Evolutionary conservation across 2,113 vertebrate species (phyloP), one percentile per base, ranked within the genome.

Genomic region (Toxotes jaculatrix): DNA sequence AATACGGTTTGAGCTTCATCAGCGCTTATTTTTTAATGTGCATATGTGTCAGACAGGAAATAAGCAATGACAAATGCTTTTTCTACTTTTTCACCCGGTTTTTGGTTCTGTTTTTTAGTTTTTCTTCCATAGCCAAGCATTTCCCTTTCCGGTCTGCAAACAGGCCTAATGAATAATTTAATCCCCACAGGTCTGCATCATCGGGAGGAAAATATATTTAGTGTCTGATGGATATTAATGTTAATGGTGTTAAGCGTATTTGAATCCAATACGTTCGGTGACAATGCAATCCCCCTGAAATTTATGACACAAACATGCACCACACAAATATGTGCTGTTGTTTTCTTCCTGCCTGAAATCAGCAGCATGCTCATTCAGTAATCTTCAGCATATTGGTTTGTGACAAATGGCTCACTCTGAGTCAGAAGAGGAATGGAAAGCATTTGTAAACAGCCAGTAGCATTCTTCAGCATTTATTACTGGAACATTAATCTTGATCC

Each of bases 101-200:
- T 66, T 21, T 23, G 7, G 38, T 6, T n/a, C 4, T 47, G 45
- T 47, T 47, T 14, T 47, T 47, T 14, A 3, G 19, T 57, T 32
- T 11, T 36, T 7, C 23, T 12, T 17, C 55, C 32, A 1, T 40
- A 74, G 49, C 21, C 61, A 0, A 23, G 45, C 63, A 36, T 83
- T 84, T 65, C 32, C 83, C 82, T 62, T 56, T 67, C 12, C 12
- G 3, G 13, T 81, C 78, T 75, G 64, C 63, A 64, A 82, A 82
- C 21, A 45, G 69, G 51, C 49, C 3, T 49, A 57, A 90, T 93
- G 88, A 94, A 91, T 92, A 84, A 92, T 92, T 92, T 64, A 92
- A 86, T 79, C 62, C 88, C 62, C 61, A 11, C 11, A 74, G 89
- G 75, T 79, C 80, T 7, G 55, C 43, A 79, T 75, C 87, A 73